These are phyloP conservation scores for Garrulus glandarius DNA, from an alignment of 2,797 vertebrate genomes.

Conservation along the genomic window DNA sequence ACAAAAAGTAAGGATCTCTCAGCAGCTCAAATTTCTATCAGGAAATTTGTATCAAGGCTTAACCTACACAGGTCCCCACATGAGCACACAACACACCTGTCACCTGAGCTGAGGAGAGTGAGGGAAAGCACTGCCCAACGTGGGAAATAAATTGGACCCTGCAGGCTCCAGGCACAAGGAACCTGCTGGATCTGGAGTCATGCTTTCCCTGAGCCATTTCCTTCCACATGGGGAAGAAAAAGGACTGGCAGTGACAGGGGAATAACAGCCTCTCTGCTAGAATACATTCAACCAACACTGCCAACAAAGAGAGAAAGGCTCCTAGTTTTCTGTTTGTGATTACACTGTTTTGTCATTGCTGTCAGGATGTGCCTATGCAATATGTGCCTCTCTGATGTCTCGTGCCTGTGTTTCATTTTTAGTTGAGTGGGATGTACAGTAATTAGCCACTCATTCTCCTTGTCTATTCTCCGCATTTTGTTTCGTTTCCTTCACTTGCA, in stretches of 20 bases:
- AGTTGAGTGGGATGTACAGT: constrained; percentile 25
- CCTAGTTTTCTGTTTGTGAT: constrained; percentile 48
- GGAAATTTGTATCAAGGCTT: neutral
- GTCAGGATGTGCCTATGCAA: constrained; percentile 52
- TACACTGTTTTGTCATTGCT: constrained; percentile 64
- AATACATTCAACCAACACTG: neutral
- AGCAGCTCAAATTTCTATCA: neutral
- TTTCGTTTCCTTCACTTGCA: neutral
- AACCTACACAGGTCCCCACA: rapidly evolving
- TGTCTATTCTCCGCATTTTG: constrained; percentile 18
- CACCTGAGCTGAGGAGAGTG: neutral
- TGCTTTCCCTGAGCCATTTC: neutral
- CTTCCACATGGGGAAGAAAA: neutral
- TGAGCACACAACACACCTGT: neutral
- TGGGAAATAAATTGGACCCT: neutral
- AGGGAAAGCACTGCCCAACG: neutral
- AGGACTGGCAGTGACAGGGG: neutral
- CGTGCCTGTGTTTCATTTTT: constrained; percentile 41
- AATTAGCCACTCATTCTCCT: constrained; percentile 50
- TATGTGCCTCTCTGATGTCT: constrained; percentile 11
- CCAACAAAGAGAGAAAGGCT: constrained; percentile 28
- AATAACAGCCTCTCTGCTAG: constrained; percentile 16
- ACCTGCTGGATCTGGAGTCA: neutral
- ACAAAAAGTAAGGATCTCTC: neutral
- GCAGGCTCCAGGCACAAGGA: neutral